Base-by-base conservation (phyloP, 2,113 vertebrate genomes). In the Mola mola region DNA sequence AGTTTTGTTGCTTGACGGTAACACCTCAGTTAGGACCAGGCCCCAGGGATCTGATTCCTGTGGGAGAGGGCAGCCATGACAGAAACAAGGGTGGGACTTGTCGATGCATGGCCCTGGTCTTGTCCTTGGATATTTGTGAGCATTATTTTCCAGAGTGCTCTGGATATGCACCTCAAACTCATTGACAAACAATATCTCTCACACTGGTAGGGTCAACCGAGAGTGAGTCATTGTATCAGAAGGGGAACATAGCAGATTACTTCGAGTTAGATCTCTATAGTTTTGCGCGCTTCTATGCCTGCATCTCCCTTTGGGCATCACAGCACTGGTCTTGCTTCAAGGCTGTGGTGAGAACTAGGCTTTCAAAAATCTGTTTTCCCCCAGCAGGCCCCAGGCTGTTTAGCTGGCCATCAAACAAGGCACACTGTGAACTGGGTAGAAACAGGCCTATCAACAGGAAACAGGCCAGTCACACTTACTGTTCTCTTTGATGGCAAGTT, bases 361-460 rank as follows among this genome's bases (percentile, higher is more conserved):
- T 84, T 81, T 82, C 60, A 69, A 70, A 72, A 66, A 56, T n/a
- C 67, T 66, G 29, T 36, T 62, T 75, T 76, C 81, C 84, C 83
- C 56, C 60, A 78, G 84, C 79, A 51, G 72, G 71, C 86, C 83
- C 63, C 60, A 73, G 81, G 88, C 83, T 72, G 49, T 76, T 72
- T 62, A 65, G 72, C 81, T 80, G 72, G 61, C 74, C 86, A 85
- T 85, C 84, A 85, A 87, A 85, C 81, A 79, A 46, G 49, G 53
- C 56, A 67, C 28, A 52, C 69, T 79, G 40, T 73, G 65, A 75
- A 79, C 61, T 69, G 74, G 62, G 53, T 52, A 68, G 68, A 83
- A 85, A 77, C 40, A 42, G 74, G 60, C 66, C 74, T 34, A 71
- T 82, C 78, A 85, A n/a, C n/a, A n/a, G n/a, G 57, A 29, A 15